Percentiles rank a stretch among this genome's conserved stretches.
Evolutionary conservation across 92 coral and sea anemone species (phyloP).

Genomic region (Umimayanthus kanabou): DNA sequence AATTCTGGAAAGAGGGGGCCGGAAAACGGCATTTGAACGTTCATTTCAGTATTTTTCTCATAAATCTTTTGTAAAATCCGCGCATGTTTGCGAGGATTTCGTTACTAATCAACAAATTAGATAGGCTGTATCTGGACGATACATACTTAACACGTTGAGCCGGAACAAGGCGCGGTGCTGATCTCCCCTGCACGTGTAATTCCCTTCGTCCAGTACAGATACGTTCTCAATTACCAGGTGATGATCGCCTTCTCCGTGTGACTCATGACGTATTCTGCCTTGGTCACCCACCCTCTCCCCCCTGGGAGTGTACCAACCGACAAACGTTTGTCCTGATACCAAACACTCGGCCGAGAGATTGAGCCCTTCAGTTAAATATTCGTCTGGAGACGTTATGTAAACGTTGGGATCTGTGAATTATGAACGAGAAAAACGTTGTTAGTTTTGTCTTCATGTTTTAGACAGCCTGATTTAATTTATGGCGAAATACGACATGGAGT

Average conservation of each 20-base stretch:
- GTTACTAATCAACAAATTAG: no score
- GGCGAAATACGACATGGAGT: no score
- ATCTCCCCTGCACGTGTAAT: slow-evolving; percentile 17
- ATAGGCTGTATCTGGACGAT: no score
- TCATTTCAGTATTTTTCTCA: no score
- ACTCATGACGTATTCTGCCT: background rate
- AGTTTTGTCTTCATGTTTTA: no score
- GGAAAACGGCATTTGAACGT: no score
- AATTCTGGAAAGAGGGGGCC: no score
- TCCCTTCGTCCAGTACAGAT: slow-evolving; percentile 4
- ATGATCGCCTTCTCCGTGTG: background rate
- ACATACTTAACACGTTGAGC: no score
- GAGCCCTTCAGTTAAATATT: background rate
- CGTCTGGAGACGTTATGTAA: background rate
- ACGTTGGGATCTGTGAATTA: background rate
- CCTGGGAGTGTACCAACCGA: slow-evolving; percentile 26
- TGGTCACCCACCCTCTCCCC: slow-evolving; percentile 1
- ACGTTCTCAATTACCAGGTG: slow-evolving; percentile 3
- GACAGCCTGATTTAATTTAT: no score
- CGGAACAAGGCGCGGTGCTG: background rate
- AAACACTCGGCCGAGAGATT: slow-evolving; percentile 5
- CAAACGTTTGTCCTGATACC: background rate
- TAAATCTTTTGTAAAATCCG: no score
- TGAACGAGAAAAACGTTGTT: no score
- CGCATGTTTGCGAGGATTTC: no score